Evolutionary conservation across 2,888 invertebrate species (phyloP).

Genomic region (Dyspetes luteomarginatus): DNA sequence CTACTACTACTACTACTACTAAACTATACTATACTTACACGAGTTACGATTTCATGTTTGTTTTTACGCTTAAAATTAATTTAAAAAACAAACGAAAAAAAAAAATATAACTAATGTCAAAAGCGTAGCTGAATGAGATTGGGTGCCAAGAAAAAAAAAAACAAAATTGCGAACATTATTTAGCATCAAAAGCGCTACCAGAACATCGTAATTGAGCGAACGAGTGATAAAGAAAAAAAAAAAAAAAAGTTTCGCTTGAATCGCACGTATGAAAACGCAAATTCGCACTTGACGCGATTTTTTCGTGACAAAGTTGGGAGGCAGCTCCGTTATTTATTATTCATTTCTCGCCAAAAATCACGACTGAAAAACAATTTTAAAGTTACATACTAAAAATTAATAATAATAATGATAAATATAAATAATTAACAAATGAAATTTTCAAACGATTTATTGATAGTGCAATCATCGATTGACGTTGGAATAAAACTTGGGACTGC

Average conservation of each 20-base stretch:
- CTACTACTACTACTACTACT: slow-evolving; percentile 39
- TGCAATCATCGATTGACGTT: slow-evolving; percentile 1
- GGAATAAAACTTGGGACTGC: slow-evolving; percentile 51
- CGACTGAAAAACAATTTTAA: slow-evolving; percentile 1
- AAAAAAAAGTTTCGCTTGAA: slow-evolving; percentile 51
- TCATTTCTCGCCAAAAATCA: background rate
- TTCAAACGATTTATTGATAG: background rate
- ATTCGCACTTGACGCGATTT: slow-evolving; percentile 60
- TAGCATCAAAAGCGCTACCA: slow-evolving; percentile 51
- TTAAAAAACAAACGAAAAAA: slow-evolving; percentile 14
- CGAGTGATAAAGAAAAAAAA: too few relatives aligned
- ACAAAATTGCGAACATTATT: slow-evolving; percentile 32
- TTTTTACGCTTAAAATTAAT: slow-evolving; percentile 37
- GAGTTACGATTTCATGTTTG: slow-evolving; percentile 37
- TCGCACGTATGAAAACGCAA: slow-evolving; percentile 57
- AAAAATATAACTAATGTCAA: slow-evolving; percentile 21
- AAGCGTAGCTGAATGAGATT: slow-evolving; percentile 44
- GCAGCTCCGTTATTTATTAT: slow-evolving; percentile 48
- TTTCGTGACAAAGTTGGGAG: slow-evolving; percentile 62
- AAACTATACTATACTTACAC: slow-evolving; percentile 50
- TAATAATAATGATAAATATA: background rate
- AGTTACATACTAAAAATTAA: background rate
- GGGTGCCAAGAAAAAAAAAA: slow-evolving; percentile 25
- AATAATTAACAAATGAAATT: slow-evolving; percentile 1
- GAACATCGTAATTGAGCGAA: slow-evolving; percentile 27